phyloP scores from a whole-genome alignment of 2,888 invertebrate genomes.

The Ornithoptera alexandrae region DNA sequence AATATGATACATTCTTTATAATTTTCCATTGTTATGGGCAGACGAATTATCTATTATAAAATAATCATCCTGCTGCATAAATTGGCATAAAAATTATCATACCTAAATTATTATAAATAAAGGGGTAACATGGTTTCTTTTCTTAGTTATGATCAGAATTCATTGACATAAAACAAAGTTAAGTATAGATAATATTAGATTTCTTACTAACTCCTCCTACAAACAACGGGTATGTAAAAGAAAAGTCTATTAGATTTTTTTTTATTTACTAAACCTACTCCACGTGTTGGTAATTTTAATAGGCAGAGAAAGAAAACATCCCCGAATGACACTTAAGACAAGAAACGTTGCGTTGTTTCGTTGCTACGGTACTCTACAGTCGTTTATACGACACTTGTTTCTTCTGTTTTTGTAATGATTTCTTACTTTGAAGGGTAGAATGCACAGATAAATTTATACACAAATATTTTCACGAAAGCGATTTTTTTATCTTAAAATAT shows the following conservation, averaged over 20 bases:
- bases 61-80: too few species aligned
- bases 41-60: too few species aligned
- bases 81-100: too few species aligned
- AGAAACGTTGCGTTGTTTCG: constrained; percentile 17
- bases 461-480: not conserved
- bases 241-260: not conserved
- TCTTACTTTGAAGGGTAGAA: not conserved
- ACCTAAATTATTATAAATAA: too few species aligned
- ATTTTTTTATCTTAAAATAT: not conserved
- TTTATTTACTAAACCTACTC: constrained; percentile 1
- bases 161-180: too few species aligned
- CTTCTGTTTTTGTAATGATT: constrained; percentile 2
- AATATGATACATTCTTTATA: too few species aligned
- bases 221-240: not conserved
- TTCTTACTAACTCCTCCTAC: too few species aligned
- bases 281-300: constrained; percentile 13
- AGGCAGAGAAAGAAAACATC: constrained; percentile 12
- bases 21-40: too few species aligned
- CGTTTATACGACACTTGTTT: constrained; percentile 21
- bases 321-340: constrained; percentile 23
- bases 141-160: too few species aligned
- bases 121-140: too few species aligned
- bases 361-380: constrained; percentile 8
- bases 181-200: too few species aligned
- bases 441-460: not conserved